Evolutionary conservation across 2,888 invertebrate genomes (phyloP).

Genomic region (Hemistola chrysoprasaria): DNA sequence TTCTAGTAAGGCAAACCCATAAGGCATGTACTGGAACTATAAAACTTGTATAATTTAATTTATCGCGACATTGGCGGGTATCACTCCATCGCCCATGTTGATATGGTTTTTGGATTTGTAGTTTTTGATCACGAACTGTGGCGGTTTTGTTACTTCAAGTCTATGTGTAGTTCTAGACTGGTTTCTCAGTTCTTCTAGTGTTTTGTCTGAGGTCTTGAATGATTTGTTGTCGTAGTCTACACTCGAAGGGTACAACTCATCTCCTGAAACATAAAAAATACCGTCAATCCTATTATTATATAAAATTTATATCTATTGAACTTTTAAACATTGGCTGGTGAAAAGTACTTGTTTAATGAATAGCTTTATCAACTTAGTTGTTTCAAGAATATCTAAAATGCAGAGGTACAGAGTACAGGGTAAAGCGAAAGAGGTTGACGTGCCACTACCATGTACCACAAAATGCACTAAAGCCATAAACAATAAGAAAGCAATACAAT

Average conservation of each 20-base stretch:
- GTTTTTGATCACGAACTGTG: slow-evolving; percentile 50
- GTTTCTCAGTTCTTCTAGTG: slow-evolving; percentile 57
- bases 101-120: slow-evolving; percentile 59
- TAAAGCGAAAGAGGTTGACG: too few species aligned
- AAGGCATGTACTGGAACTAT: slow-evolving; percentile 48
- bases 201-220: slow-evolving; percentile 47
- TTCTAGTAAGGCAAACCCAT: slow-evolving; percentile 60
- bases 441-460: too few species aligned
- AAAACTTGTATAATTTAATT: slow-evolving; percentile 32
- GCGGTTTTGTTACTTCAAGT: slow-evolving; percentile 40
- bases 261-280: slow-evolving; percentile 73
- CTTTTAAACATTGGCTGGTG: too few species aligned
- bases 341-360: too few species aligned
- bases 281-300: too few species aligned
- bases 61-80: slow-evolving; percentile 35
- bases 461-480: too few species aligned
- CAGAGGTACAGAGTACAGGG: too few species aligned
- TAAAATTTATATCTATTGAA: too few species aligned
- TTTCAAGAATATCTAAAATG: too few species aligned
- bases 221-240: slow-evolving; percentile 57
- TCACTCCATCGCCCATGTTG: slow-evolving; percentile 60
- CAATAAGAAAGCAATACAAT: too few species aligned
- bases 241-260: slow-evolving; percentile 66
- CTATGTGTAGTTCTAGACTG: slow-evolving; percentile 51
- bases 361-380: too few species aligned